Base-by-base conservation (phyloP, 2,888 invertebrate genomes). In the Drosophila atripex region DNA sequence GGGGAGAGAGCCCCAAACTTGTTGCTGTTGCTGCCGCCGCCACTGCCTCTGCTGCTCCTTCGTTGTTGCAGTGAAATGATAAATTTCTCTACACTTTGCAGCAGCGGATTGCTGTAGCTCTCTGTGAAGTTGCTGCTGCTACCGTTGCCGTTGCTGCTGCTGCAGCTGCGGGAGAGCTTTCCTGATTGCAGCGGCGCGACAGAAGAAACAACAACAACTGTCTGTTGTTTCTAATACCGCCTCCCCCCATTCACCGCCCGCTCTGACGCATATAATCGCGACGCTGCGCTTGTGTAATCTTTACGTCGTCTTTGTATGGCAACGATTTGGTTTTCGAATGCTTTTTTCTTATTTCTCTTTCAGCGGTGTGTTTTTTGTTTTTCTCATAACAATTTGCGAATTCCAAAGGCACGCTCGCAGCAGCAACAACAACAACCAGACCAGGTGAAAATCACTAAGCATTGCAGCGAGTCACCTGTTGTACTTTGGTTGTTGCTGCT, bases 61-160 rank as follows among this genome's bases (percentile, higher is more conserved):
- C 64, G 58, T 43, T 61, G 66, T 53, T 64, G 55, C 85, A 84
- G 83, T 85, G 85, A 88, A 84, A 82, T 88, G 89, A 79, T 83
- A 88, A 89, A 89, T 89, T 89, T 89, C 89, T 89, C 88, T 86
- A 86, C 85, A 83, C 74, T 80, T 73, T 84, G 84, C 86, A 83
- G 84, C 86, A 86, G 57, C 49, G 30, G 71, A 70, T 72, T 66
- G 53, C 46, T 46, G 38, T 39, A 55, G 49, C 53, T 57, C 53
- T 72, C 72, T 51, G 70, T 39, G 63, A 51, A 49, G 75, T 49
- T 47, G 66, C 50, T 54, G 60, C 18, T 57, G 63, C 12, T 35
- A 14, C 6, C 35, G n/a, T 14, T 35, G 14, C 43, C 30, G 46
- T 52, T 50, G 25, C 65, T 50, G 30, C 47, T 28, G 9, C 51